Conservation (phyloP, 2,888 invertebrate species). For the Campoplex nolae region DNA sequence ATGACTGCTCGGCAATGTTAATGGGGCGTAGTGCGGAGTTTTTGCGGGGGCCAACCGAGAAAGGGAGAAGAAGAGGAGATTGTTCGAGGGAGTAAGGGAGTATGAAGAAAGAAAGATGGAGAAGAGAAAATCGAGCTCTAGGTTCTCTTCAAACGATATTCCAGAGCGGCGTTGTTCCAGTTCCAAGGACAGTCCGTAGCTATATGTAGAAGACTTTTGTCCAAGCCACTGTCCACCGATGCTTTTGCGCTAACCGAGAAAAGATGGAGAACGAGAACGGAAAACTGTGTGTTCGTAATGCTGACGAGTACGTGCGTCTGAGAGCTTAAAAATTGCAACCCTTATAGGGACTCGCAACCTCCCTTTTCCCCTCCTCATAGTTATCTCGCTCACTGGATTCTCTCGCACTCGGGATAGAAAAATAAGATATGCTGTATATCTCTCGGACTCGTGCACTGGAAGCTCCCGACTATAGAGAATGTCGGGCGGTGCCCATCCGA, state of each 20-base stretch:
- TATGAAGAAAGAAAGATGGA: conserved; percentile 47
- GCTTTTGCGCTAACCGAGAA: conserved; percentile 37
- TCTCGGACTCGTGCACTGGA: conserved; percentile 16
- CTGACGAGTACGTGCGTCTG: conserved; percentile 72
- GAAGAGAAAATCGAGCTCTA: conserved; percentile 46
- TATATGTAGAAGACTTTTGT: conserved; percentile 25
- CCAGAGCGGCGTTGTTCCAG: conserved; percentile 36
- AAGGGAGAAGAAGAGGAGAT: conserved; percentile 61
- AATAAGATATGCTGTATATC: conserved; percentile 74
- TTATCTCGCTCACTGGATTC: conserved; percentile 14
- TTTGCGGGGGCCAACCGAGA: conserved; percentile 66
- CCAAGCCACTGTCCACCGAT: conserved; percentile 27
- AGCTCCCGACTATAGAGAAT: conserved; percentile 67
- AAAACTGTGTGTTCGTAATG: conserved; percentile 22
- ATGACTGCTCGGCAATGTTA: conserved; percentile 78
- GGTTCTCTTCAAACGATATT: conserved; percentile 1
- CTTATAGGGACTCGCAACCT: conserved; percentile 76
- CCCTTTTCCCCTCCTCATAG: conserved; percentile 72
- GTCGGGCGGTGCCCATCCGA: conserved; percentile 77
- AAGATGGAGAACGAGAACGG: conserved; percentile 23
- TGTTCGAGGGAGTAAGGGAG: conserved; percentile 53
- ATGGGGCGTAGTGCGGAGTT: conserved; percentile 75
- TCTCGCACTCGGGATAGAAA: conserved; percentile 75
- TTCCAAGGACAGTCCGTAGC: background rate
- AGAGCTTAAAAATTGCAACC: conserved; percentile 72